These are phyloP conservation scores for Lydus trimaculatus DNA, from an alignment of 2,888 invertebrate genomes.

Conservation along the genomic window DNA sequence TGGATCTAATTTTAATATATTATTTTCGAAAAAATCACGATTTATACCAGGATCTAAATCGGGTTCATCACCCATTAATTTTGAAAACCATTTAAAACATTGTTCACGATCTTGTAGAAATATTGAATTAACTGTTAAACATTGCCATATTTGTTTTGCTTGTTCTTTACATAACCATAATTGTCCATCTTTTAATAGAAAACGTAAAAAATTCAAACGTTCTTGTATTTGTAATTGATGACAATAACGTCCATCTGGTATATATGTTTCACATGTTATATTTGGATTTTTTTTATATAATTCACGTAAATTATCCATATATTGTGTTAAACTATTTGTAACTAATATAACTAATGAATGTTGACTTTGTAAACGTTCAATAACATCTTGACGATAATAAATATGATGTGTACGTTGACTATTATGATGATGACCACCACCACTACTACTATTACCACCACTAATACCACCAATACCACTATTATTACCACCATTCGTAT, in stretches of 20 bases:
- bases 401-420: slow-evolving; percentile 66
- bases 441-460: neutral
- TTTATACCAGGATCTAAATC: slow-evolving; percentile 96
- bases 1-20: slow-evolving; percentile 91
- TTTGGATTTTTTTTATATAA: slow-evolving; percentile 74
- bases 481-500: slow-evolving; percentile 64
- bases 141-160: slow-evolving; percentile 97
- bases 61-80: slow-evolving; percentile 95
- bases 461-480: neutral
- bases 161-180: slow-evolving; percentile 96
- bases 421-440: slow-evolving; percentile 25
- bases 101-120: slow-evolving; percentile 93
- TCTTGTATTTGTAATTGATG: slow-evolving; percentile 94
- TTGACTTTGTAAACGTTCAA: slow-evolving; percentile 88
- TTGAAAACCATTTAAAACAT: slow-evolving; percentile 98
- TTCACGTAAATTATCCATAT: slow-evolving; percentile 86
- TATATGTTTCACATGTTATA: slow-evolving; percentile 78
- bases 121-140: slow-evolving; percentile 92
- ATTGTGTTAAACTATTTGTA: slow-evolving; percentile 88
- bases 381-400: slow-evolving; percentile 67
- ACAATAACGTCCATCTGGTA: slow-evolving; percentile 89
- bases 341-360: slow-evolving; percentile 94
- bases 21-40: slow-evolving; percentile 94
- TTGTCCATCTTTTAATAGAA: slow-evolving; percentile 93
- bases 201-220: slow-evolving; percentile 85